Base-by-base conservation (phyloP, 1,140 invertebrate species). In the Zaprionus gabonicus region DNA sequence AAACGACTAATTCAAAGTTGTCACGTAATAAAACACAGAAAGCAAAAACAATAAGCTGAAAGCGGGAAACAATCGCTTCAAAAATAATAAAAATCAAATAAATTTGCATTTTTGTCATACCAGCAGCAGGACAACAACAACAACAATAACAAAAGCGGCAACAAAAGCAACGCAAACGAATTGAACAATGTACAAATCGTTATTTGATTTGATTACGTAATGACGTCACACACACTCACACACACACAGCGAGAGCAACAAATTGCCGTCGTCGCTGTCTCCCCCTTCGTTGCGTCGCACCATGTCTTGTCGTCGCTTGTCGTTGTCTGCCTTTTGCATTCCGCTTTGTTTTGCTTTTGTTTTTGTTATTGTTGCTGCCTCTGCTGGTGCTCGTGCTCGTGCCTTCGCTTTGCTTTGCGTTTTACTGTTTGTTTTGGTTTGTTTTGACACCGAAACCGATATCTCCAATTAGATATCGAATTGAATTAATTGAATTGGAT, bases 191-290 rank as follows among this genome's bases (percentile, higher is more conserved):
- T 88, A 87, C 83, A 87, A 87, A 87, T 84, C 78, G 83, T 57
- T 90, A 84, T 88, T 88, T 90, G 85, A 87, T 87, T 88, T 90
- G 84, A 88, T 88, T 88, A 88, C 81, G 71, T 88, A 88, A 88
- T 84, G 84, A 90, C 85, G 84, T 79, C 71, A 90, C 84, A 83
- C 60, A 63, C 71, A 90, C 84, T 81, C 60, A 63, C 55, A 58
- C 15, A 62, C 38, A 67, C 49, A 49, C 41, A 64, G n/a, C 36
- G 12, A 25, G 3, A 51, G 17, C 41, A 46, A 51, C 46, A 25
- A 51, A 46, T 46, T 46, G 41, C 41, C 41, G 41, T 51, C 46
- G 46, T 46, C 41, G 20, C 10, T 25, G 20, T 20, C 46, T 10
- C 20, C 20, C 12, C 12, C 46, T 51, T 13, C 46, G 20, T 51